A percentile compares a stretch with the other conserved stretches of the same genome.
These are phyloP conservation scores for Dastarcus helophoroides DNA, from an alignment of 2,888 invertebrate genomes.

Conservation along the genomic window DNA sequence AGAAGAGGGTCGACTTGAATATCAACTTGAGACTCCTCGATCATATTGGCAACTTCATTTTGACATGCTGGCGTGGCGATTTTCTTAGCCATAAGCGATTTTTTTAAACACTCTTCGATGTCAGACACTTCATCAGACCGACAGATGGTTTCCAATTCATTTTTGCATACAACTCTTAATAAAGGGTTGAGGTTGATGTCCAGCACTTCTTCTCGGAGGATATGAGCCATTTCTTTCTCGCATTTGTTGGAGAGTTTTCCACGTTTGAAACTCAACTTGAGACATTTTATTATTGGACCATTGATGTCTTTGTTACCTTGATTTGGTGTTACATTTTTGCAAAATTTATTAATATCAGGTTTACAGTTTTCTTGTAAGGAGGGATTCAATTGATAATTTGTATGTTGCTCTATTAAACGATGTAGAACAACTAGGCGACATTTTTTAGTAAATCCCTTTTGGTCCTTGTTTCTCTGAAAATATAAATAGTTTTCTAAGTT, in stretches of 20 bases:
- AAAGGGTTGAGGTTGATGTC: conserved; percentile 86
- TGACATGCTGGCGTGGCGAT: conserved; percentile 67
- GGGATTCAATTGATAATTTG: conserved; percentile 83
- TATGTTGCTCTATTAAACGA: conserved; percentile 81
- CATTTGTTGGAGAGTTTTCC: conserved; percentile 64
- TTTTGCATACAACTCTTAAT: conserved; percentile 68
- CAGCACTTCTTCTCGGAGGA: conserved; percentile 78
- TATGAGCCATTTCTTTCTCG: conserved; percentile 68
- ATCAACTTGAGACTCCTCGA: conserved; percentile 84
- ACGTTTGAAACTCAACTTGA: conserved; percentile 69
- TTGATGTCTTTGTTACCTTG: conserved; percentile 62
- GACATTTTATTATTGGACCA: conserved; percentile 73
- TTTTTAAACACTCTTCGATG: conserved; percentile 88
- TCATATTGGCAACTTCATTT: conserved; percentile 75
- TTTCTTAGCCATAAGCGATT: conserved; percentile 60
- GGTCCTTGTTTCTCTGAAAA: conserved; percentile 58
- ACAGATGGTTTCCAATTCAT: conserved; percentile 58
- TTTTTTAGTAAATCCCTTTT: conserved; percentile 65
- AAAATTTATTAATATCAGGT: conserved; percentile 62
- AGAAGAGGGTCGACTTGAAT: conserved; percentile 90
- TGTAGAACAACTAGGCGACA: conserved; percentile 78
- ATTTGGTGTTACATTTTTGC: conserved; percentile 36
- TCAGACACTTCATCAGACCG: conserved; percentile 40
- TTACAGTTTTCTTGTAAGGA: conserved; percentile 71
- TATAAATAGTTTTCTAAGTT: conserved; percentile 17